Conservation (phyloP, 37 sponge, comb jelly and placozoan species). For the Chondrosia reniformis region DNA sequence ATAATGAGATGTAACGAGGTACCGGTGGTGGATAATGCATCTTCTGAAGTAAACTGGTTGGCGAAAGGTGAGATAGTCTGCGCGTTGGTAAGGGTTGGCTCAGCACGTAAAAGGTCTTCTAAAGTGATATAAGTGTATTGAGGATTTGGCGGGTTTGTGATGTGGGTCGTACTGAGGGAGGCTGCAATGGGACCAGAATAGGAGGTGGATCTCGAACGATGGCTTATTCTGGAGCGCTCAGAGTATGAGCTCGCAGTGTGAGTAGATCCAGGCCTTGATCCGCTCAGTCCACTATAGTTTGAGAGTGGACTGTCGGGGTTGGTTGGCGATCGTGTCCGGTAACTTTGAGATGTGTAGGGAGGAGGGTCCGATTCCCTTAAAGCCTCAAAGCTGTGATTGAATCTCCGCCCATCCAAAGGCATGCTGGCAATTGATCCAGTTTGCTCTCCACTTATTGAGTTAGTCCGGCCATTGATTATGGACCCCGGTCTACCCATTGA, state of each 20-base stretch:
- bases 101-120: constrained; percentile 3
- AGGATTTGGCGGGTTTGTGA: constrained; percentile 7
- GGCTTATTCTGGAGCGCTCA: not conserved
- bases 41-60: not conserved
- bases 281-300: not conserved
- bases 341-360: not conserved
- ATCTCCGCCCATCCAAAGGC: too few species aligned
- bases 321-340: constrained; percentile 8
- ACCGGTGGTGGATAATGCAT: not conserved
- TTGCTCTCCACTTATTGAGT: not conserved
- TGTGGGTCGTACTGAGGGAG: not conserved
- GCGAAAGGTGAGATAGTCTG: not conserved
- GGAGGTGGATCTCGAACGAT: not conserved
- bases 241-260: constrained; percentile 16
- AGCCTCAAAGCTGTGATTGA: not conserved
- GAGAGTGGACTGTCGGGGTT: not conserved
- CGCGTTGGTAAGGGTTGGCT: not conserved
- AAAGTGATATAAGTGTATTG: constrained; percentile 7
- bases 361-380: too few species aligned
- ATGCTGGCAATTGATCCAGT: constrained; percentile 1
- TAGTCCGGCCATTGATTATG: not conserved
- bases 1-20: constrained; percentile 41
- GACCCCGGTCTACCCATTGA: constrained; percentile 1
- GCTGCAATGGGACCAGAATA: not conserved
- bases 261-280: constrained; percentile 6